phyloP scores from a whole-genome alignment of 1,140 invertebrate species.

The Meloidogyne hapla region DNA sequence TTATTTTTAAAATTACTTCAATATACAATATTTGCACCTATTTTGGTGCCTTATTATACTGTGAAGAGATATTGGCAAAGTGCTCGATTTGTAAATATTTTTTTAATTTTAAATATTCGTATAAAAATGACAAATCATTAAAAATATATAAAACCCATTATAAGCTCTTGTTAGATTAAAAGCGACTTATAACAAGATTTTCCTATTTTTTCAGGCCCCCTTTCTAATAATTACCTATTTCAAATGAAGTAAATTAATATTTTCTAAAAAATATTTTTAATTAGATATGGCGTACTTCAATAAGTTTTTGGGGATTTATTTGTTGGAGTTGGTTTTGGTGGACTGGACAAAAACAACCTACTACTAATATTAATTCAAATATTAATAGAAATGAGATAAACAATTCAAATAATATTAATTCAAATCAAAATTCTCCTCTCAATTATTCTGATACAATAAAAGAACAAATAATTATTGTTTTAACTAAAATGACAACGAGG shows the following conservation, averaged over 20 bases:
- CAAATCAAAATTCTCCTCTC: no score
- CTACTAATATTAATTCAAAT: not conserved
- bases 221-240: no score
- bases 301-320: slow-evolving; percentile 3
- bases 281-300: slow-evolving; percentile 1
- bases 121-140: no score
- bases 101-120: not conserved
- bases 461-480: not conserved
- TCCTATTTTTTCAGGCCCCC: no score
- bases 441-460: not conserved
- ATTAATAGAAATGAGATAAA: not conserved
- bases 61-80: not conserved
- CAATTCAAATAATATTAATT: not conserved
- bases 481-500: not conserved
- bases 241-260: no score
- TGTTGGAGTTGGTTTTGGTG: slow-evolving; percentile 5
- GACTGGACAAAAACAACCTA: slow-evolving; percentile 2
- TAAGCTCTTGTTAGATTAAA: no score
- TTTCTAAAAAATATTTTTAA: not conserved
- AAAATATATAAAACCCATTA: no score
- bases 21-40: not conserved
- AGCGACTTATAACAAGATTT: no score
- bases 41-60: not conserved
- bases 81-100: not conserved
- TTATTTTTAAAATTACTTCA: slow-evolving; percentile 3